A percentile compares a stretch with the other conserved stretches of the same genome.
Evolutionary conservation across 2,113 vertebrate genomes (phyloP).

Genomic region (Anhinga rufa): DNA sequence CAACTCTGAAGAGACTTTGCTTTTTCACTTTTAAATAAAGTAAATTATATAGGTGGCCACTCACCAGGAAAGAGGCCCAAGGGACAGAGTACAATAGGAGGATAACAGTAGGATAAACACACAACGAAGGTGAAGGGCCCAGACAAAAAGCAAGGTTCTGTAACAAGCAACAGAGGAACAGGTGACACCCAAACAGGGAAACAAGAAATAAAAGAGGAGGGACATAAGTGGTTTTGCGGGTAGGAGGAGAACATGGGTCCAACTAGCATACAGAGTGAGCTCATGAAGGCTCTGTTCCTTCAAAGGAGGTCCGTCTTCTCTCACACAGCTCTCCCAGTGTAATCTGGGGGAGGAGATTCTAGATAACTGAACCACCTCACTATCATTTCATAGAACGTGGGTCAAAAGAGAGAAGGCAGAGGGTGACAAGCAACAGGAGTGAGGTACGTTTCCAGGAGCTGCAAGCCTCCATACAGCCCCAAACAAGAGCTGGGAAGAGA

Average conservation of each 20-base stretch:
- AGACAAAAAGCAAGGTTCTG: neutral
- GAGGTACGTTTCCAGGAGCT: neutral
- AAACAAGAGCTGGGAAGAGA: neutral
- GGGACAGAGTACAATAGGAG: neutral
- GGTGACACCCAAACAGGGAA: neutral
- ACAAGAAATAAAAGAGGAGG: neutral
- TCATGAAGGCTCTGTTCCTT: neutral
- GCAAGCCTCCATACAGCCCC: neutral
- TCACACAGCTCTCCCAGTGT: neutral
- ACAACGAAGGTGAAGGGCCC: neutral
- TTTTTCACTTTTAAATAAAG: neutral
- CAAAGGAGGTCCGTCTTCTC: neutral
- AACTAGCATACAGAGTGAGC: neutral
- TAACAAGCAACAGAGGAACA: neutral
- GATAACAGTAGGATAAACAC: neutral
- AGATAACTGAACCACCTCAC: neutral
- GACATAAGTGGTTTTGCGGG: neutral
- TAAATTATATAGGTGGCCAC: fast-evolving
- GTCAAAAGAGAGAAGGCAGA: neutral
- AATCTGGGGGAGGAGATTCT: neutral
- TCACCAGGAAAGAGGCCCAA: neutral
- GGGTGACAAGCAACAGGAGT: neutral
- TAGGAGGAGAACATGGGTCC: neutral
- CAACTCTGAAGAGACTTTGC: neutral
- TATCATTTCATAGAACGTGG: neutral